Percentiles rank a stretch among this genome's conserved stretches.
Evolutionary conservation across 2,113 vertebrate genomes (phyloP).

Genomic region (Syngnathus scovelli): DNA sequence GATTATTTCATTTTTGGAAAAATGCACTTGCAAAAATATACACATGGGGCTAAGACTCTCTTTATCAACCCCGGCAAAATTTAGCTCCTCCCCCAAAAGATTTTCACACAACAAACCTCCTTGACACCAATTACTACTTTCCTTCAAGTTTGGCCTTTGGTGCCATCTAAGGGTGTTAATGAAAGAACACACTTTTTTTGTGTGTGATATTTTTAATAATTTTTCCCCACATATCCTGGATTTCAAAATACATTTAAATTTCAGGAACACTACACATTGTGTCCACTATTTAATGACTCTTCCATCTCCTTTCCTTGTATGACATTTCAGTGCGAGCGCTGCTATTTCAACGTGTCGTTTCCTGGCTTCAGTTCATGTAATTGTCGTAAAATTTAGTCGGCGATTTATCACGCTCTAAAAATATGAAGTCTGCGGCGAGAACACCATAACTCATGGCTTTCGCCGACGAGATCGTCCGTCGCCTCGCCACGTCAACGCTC

Average conservation of each 20-base stretch:
- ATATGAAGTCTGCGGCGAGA: slow-evolving; percentile 1
- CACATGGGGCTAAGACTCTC: neutral
- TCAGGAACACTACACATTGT: neutral
- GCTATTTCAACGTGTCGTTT: slow-evolving; percentile 1
- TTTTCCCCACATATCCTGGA: neutral
- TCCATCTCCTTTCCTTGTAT: neutral
- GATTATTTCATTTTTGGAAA: no score
- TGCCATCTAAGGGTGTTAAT: neutral
- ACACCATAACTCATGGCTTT: neutral
- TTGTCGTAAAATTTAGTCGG: neutral
- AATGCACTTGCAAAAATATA: no score
- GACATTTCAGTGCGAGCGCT: neutral
- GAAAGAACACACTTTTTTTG: neutral
- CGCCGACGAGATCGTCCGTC: neutral
- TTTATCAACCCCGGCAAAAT: neutral
- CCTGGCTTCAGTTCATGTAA: slow-evolving; percentile 1
- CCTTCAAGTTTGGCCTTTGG: neutral
- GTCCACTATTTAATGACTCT: neutral
- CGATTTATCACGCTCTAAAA: slow-evolving; percentile 7
- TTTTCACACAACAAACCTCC: neutral
- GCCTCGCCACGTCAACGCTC: neutral
- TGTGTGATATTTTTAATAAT: neutral
- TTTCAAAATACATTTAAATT: neutral
- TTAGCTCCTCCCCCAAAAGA: neutral
- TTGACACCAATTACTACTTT: neutral